Evolutionary conservation across 2,797 vertebrate species (phyloP), one percentile per base, ranked within the genome.

Genomic region (Gobionotothen gibberifrons): DNA sequence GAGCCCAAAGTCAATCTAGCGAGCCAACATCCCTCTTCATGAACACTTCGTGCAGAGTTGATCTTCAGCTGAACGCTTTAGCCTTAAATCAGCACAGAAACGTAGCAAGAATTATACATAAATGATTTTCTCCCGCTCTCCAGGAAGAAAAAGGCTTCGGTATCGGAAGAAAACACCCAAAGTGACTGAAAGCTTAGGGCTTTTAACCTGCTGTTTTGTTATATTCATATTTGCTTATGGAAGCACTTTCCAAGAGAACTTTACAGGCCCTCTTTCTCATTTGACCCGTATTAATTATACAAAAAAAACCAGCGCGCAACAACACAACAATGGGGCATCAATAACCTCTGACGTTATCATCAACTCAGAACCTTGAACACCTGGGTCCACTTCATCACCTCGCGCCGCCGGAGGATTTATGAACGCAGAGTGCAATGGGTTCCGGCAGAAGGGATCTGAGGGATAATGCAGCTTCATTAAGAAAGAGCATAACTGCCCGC

Each of bases 371-470:
- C 74, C 84, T 55, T 52, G 78, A 91, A 89, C 94, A 94, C 92
- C 94, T 94, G 93, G 89, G 85, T 84, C 88, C 85, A 92, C 92
- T 94, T 90, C 89, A 94, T 94, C 91, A 94, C 84, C 66, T 49
- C 15, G 57, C 21, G 79, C 42, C 21, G 79, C 42, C 74, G 57
- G 76, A 43, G 89, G 90, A 90, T 94, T 94, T 92, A 92, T 92
- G 86, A 73, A 87, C 19, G 63, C 32, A 3, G 51, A 51, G 83
- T 36, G 71, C 85, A 71, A 44, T 61, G 69, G 75, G 63, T 71
- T 84, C 64, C 13, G 47, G 83, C 82, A 82, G 87, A 78, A 82
- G 77, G 87, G 83, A 80, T 76, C 61, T 67, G 69, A 54, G 78
- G 32, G 89, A 78, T 89, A 87, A 90, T 74, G 71, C 74, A 69